Evolutionary conservation across 2,797 vertebrate genomes (phyloP), one percentile per base, ranked within the genome.

Genomic region (Ispidina picta): DNA sequence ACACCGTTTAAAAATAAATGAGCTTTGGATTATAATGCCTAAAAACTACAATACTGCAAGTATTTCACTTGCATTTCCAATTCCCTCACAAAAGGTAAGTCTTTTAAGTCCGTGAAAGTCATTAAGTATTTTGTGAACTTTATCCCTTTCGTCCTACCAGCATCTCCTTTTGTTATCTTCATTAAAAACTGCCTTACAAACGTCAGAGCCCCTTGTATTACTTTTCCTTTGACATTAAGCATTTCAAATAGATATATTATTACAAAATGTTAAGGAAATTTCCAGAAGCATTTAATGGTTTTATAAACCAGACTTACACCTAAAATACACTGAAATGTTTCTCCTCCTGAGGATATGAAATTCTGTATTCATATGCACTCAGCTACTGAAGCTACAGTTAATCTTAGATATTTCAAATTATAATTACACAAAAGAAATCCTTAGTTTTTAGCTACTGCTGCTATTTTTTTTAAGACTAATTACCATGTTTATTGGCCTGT

Each of bases 391-490:
- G 83, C 58, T 74, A n/a, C 25, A 55, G 31, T 58, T 79, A 44
- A 75, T 60, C 26, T 63, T 28, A 29, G 35, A 25, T 33, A 91
- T 63, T 87, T 80, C 60, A 83, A 75, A 85, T 86, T 0, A 85
- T 54, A 87, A 83, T 56, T 75, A 72, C 17, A 44, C 16, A 35
- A 75, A 69, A 81, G 15, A 74, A 39, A 80, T 44, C 26, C 85
- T 65, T 66, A 60, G 51, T 63, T 93, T 93, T 94, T 68, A 92
- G 95, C 72, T 92, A 83, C 75, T 9, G 28, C 86, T 62, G 69
- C 66, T 83, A 63, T 96, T 49, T 92, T 94, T 76, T 92, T 94
- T 94, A 78, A 72, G 93, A 75, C 90, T 91, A 95, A 94, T 94
- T 94, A 91, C 48, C 56, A 82, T 31, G 54, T 89, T 92, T 94